Evolutionary conservation across 2,888 invertebrate genomes (phyloP).

Genomic region (Barypeithes pellucidus): DNA sequence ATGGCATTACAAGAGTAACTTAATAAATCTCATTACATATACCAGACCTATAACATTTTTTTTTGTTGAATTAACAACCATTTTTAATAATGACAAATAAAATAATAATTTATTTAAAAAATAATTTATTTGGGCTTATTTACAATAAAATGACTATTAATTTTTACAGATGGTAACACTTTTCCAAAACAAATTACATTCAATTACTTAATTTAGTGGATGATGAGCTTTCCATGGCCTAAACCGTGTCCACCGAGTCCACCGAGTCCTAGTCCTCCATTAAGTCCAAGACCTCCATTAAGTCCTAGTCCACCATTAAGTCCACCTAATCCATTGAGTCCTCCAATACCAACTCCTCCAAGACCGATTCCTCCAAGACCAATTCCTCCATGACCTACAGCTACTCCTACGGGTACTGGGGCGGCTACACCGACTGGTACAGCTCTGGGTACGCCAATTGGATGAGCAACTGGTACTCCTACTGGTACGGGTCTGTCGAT

Average conservation of each 20-base stretch:
- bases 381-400: conserved; percentile 12
- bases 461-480: conserved; percentile 62
- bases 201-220: conserved; percentile 23
- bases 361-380: conserved; percentile 7
- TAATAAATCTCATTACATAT: too few species aligned
- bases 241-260: background rate
- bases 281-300: conserved; percentile 43
- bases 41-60: too few species aligned
- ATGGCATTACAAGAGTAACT: too few species aligned
- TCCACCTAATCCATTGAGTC: conserved; percentile 47
- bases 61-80: too few species aligned
- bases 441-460: conserved; percentile 60
- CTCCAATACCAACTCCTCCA: conserved; percentile 34
- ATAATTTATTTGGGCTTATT: conserved; percentile 48
- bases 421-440: conserved; percentile 57
- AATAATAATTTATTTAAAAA: conserved; percentile 23
- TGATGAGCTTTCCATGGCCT: conserved; percentile 40
- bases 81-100: too few species aligned
- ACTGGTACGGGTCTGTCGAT: conserved; percentile 62
- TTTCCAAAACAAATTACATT: conserved; percentile 12
- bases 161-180: conserved; percentile 1
- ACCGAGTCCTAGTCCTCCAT: conserved; percentile 41
- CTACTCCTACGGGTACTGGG: conserved; percentile 49
- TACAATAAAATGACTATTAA: conserved; percentile 49
- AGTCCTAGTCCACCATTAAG: conserved; percentile 45